phyloP scores from a whole-genome alignment of 2,888 invertebrate genomes.

The Mayetiola destructor region DNA sequence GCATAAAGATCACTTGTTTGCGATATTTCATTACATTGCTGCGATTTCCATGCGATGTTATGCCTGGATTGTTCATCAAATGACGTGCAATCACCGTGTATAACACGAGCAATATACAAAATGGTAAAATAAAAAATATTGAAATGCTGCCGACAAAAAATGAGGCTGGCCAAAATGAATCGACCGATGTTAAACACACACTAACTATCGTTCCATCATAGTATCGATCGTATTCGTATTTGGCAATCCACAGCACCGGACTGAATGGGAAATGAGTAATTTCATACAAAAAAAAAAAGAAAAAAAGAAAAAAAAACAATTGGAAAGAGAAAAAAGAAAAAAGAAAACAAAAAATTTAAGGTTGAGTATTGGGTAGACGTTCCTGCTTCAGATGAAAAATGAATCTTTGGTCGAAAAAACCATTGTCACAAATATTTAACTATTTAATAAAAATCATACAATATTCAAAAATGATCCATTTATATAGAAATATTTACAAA shows the following conservation, averaged over 20 bases:
- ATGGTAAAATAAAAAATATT: constrained; percentile 72
- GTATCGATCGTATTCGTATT: constrained; percentile 47
- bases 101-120: constrained; percentile 62
- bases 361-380: too few species aligned
- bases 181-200: constrained; percentile 67
- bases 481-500: too few species aligned
- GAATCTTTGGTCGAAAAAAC: too few species aligned
- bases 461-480: too few species aligned
- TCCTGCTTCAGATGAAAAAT: too few species aligned
- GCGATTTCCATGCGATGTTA: constrained; percentile 46
- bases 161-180: constrained; percentile 59
- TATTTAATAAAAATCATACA: too few species aligned
- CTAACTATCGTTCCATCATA: constrained; percentile 52
- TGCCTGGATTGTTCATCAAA: constrained; percentile 63
- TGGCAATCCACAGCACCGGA: constrained; percentile 70
- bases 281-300: not conserved
- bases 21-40: constrained; percentile 52
- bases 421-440: too few species aligned
- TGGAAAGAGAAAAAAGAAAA: not conserved
- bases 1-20: constrained; percentile 74
- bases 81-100: constrained; percentile 78
- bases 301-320: not conserved
- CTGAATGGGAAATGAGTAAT: constrained; percentile 33
- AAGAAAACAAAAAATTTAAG: too few species aligned
- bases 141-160: constrained; percentile 70